These are phyloP conservation scores for Wiebesia pumilae DNA, from an alignment of 1,140 invertebrate genomes.

Conservation along the genomic window DNA sequence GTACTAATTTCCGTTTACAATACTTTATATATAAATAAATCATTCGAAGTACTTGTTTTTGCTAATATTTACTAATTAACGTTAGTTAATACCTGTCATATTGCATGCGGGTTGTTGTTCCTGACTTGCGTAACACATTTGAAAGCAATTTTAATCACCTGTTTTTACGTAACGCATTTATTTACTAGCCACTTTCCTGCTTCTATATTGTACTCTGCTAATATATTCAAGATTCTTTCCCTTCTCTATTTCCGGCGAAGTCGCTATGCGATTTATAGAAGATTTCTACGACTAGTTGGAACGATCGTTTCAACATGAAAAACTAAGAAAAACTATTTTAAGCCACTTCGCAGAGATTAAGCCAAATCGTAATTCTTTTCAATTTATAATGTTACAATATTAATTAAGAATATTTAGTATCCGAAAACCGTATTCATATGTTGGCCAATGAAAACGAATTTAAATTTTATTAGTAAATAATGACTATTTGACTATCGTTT, in stretches of 20 bases:
- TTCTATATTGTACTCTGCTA: background rate
- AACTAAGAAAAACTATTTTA: too few relatives aligned
- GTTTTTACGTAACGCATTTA: background rate
- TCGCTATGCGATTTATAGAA: background rate
- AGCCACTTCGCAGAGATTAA: too few relatives aligned
- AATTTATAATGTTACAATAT: background rate
- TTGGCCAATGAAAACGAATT: too few relatives aligned
- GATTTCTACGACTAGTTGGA: too few relatives aligned
- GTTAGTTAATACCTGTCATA: background rate
- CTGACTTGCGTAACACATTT: background rate
- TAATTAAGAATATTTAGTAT: too few relatives aligned
- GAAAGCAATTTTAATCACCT: background rate
- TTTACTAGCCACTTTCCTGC: background rate
- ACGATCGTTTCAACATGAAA: too few relatives aligned
- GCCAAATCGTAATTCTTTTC: too few relatives aligned
- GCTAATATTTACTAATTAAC: background rate
- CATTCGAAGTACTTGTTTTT: background rate
- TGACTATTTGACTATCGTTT: too few relatives aligned
- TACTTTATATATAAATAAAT: background rate
- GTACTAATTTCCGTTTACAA: background rate
- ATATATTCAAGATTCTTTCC: background rate
- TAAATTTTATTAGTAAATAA: too few relatives aligned
- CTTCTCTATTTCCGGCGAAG: background rate
- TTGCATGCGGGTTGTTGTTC: background rate
- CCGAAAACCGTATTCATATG: too few relatives aligned